These are phyloP conservation scores for Hanleya hanleyi DNA, from an alignment of 2,888 invertebrate genomes.

Conservation along the genomic window DNA sequence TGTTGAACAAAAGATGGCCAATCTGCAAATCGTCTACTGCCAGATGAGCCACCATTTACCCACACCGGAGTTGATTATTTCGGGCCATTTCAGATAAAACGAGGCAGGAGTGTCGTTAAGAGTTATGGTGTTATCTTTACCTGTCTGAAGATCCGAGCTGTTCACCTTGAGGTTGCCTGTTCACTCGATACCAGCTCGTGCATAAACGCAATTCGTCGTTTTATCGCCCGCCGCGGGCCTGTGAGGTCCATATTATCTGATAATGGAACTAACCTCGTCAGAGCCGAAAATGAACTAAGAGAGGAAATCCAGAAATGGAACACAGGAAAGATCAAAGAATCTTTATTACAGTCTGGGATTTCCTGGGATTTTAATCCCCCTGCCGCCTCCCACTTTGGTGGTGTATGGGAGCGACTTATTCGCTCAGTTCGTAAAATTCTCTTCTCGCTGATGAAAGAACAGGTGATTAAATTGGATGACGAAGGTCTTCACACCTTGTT, in stretches of 20 bases:
- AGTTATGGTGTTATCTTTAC: too few species aligned
- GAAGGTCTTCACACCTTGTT: slow-evolving; percentile 11
- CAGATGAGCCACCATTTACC: too few species aligned
- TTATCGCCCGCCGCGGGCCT: not conserved
- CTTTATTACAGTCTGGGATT: too few species aligned
- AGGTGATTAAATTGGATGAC: slow-evolving; percentile 12
- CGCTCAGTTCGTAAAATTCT: slow-evolving; percentile 2
- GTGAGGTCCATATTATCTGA: not conserved
- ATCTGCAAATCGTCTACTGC: too few species aligned
- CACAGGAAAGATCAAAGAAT: too few species aligned
- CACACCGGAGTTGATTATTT: slow-evolving; percentile 1
- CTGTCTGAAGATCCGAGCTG: not conserved
- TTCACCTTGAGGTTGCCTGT: not conserved
- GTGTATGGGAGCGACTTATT: too few species aligned
- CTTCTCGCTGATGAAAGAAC: not conserved
- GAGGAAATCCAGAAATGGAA: not conserved
- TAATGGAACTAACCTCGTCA: not conserved
- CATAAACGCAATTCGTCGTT: not conserved
- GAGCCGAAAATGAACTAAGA: not conserved
- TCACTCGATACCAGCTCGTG: slow-evolving; percentile 1
- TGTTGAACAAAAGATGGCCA: too few species aligned
- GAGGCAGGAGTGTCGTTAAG: too few species aligned
- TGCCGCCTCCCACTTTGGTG: too few species aligned
- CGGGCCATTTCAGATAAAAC: too few species aligned
- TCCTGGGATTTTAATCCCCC: not conserved